Evolutionary conservation across 2,888 invertebrate species (phyloP).

Genomic region (Hemithea aestivaria): DNA sequence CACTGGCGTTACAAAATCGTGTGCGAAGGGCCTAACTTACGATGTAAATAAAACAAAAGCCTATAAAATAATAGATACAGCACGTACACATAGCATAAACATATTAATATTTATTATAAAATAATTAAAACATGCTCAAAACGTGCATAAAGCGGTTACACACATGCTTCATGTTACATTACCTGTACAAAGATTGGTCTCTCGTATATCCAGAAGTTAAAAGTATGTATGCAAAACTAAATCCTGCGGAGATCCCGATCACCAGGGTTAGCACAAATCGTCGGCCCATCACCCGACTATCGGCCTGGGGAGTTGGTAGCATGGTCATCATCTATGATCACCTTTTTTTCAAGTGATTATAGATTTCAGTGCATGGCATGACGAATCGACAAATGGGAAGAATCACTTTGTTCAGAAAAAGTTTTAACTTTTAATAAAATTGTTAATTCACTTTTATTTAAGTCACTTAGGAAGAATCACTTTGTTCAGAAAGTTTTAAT

Average conservation of each 20-base stretch:
- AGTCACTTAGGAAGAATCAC: no score
- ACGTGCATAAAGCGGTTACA: slow-evolving; percentile 20
- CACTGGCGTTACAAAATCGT: no score
- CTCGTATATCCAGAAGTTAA: slow-evolving; percentile 78
- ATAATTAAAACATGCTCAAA: no score
- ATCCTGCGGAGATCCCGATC: slow-evolving; percentile 86
- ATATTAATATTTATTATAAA: no score
- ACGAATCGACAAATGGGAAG: slow-evolving; percentile 15
- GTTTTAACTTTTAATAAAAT: no score
- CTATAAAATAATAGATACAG: no score
- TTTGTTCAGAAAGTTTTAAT: no score
- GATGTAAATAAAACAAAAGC: no score
- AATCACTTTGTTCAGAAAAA: neutral
- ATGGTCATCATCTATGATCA: slow-evolving; percentile 29
- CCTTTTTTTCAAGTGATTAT: slow-evolving; percentile 15
- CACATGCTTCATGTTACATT: slow-evolving; percentile 39
- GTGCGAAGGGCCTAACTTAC: no score
- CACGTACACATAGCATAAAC: no score
- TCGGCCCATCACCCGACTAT: slow-evolving; percentile 80
- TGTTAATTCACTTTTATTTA: no score
- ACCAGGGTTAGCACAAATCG: slow-evolving; percentile 85
- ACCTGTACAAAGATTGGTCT: slow-evolving; percentile 73
- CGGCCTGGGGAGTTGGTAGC: slow-evolving; percentile 57
- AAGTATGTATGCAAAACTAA: slow-evolving; percentile 86
- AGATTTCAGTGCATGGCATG: slow-evolving; percentile 12